Evolutionary conservation across 2,113 vertebrate genomes (phyloP).

Genomic region (Pluvialis apricaria): DNA sequence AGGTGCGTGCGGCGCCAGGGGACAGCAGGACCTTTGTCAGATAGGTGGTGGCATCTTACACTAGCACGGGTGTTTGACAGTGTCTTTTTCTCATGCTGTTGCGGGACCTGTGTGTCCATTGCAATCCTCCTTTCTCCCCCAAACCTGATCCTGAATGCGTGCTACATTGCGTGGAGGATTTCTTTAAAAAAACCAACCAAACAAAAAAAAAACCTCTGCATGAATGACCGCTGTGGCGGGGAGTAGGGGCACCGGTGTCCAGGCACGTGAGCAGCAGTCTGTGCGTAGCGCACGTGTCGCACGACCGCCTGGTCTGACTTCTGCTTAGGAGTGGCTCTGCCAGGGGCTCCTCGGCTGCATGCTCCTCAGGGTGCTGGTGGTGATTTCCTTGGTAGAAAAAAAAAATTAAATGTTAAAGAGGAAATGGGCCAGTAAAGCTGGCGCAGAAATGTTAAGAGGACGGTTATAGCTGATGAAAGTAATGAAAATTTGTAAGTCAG

Average conservation of each 20-base stretch:
- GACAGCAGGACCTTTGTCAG: not conserved
- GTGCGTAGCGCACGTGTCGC: not conserved
- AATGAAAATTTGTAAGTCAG: not conserved
- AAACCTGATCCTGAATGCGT: not conserved
- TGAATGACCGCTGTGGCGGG: fast-evolving
- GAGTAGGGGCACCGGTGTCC: not conserved
- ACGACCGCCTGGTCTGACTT: not conserved
- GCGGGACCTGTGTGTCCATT: not conserved
- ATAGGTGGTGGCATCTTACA: not conserved
- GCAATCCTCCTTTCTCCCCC: not conserved
- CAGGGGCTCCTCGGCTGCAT: not conserved
- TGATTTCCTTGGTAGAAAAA: not conserved
- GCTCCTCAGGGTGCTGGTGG: not conserved
- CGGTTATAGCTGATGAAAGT: not conserved
- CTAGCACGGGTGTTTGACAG: not conserved
- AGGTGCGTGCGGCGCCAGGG: not conserved
- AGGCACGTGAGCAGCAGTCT: not conserved
- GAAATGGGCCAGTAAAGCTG: not conserved
- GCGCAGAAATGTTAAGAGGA: not conserved
- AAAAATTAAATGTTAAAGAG: not conserved
- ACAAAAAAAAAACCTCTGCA: fast-evolving
- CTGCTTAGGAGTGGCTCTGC: not conserved
- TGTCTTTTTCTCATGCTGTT: not conserved
- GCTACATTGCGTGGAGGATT: not conserved
- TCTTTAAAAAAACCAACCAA: not conserved